Evolutionary conservation across 2,888 invertebrate species (phyloP), one percentile per base, ranked within the genome.

Genomic region (Aleiodes leptofemur): DNA sequence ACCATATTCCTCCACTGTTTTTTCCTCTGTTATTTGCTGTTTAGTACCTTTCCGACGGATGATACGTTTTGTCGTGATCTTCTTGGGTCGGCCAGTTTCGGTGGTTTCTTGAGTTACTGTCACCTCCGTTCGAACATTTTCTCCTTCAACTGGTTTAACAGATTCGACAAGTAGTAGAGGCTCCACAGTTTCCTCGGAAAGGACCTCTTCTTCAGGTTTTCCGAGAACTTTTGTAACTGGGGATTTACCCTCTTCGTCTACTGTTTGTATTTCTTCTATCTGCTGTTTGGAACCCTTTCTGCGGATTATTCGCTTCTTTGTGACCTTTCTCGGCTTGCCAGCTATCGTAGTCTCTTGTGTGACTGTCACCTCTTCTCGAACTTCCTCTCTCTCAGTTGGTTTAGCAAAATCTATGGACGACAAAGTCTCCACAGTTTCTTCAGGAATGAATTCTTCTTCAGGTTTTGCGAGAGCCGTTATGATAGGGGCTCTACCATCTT

Each of bases 1-100:
- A 56, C 90, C 90, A 77, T 90, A 90, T 80, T 90, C 91, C 80
- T 90, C 90, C 53, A 90, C 87, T 34, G 90, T 90, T 1, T 87
- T 78, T 50, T 90, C 79, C 74, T 86, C 83, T 7, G 79, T 83
- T 3, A 83, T 79, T 5, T 82, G 79, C 78, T 80, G 50, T 79
- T 82, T 78, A 16, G 59, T 84, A 7, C 89, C 90, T 69, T 89
- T 85, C 8, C 83, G 87, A 74, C 88, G 90, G 71, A 87, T 90
- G 6, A 89, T 85, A 11, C 84, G 88, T 90, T 91, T 81, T 1
- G 90, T 91, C 0, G 87, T 87, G 6, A 80, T 83, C 66, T 82
- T 82, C 34, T 57, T 86, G 0, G 86, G 79, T 69, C 87, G 88
- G 3, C 88, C 90, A 7, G 89, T 83, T 66, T 87, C 80, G 31